Evolutionary conservation across 2,797 vertebrate genomes (phyloP).

Genomic region (Cheirogaleus major): DNA sequence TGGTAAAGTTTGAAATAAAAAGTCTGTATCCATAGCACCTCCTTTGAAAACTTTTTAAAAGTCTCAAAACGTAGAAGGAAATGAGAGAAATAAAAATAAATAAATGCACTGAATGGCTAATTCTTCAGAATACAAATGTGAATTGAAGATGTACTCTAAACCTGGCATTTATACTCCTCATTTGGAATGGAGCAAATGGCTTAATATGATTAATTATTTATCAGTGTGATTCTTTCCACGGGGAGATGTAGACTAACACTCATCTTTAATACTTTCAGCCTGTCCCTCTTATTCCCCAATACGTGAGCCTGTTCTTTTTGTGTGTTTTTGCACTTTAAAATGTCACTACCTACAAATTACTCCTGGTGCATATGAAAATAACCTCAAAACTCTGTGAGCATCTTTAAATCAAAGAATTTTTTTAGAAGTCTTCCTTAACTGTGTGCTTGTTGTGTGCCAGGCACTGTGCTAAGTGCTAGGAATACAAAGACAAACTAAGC

Average conservation of each 20-base stretch:
- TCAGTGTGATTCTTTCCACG: slow-evolving; percentile 36
- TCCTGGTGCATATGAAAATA: background rate
- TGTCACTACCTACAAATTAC: slow-evolving; percentile 10
- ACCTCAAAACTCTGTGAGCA: background rate
- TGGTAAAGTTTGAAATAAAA: slow-evolving; percentile 28
- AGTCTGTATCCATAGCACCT: background rate
- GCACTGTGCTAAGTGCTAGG: background rate
- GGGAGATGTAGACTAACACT: background rate
- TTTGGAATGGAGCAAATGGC: slow-evolving; percentile 41
- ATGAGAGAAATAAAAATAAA: slow-evolving; percentile 45
- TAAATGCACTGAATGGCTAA: background rate
- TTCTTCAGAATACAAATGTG: slow-evolving; percentile 56
- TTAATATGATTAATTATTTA: slow-evolving; percentile 51
- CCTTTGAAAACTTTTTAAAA: background rate
- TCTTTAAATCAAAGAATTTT: background rate
- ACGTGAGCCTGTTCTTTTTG: background rate
- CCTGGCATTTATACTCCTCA: background rate
- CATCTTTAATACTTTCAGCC: slow-evolving; percentile 3
- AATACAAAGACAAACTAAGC: background rate
- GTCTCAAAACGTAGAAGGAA: background rate
- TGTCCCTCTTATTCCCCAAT: background rate
- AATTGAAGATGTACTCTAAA: slow-evolving; percentile 44
- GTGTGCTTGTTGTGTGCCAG: background rate
- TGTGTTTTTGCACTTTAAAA: slow-evolving; percentile 43
- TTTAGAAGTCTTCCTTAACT: background rate